phyloP scores from a whole-genome alignment of 2,113 vertebrate species.

The Trematocara stigmaticum region DNA sequence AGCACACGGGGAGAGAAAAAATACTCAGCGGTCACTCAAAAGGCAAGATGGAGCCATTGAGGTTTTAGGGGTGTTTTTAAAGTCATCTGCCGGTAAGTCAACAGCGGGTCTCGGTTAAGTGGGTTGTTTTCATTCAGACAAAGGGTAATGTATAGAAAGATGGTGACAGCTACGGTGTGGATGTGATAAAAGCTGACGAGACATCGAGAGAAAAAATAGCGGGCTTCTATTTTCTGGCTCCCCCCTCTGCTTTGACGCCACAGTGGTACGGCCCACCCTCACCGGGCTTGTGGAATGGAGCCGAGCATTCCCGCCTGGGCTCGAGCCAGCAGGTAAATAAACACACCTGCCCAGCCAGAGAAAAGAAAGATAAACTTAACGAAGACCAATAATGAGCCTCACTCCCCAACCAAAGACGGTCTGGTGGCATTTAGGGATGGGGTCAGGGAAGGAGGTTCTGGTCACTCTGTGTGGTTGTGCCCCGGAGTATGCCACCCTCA shows the following conservation, averaged over 20 bases:
- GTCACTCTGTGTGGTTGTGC: not conserved
- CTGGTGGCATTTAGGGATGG: not conserved
- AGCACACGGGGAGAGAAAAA: conserved; percentile 22
- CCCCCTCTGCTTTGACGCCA: not conserved
- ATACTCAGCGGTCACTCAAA: conserved; percentile 70
- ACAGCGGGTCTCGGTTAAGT: rapidly evolving
- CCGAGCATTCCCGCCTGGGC: conserved; percentile 20
- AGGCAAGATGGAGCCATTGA: not conserved
- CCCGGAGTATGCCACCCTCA: not conserved
- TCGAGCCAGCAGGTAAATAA: conserved; percentile 27
- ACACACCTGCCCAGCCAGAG: conserved; percentile 3
- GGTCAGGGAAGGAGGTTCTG: too few species aligned
- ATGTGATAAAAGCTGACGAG: not conserved
- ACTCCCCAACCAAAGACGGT: not conserved
- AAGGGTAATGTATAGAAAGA: rapidly evolving
- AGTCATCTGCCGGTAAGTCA: not conserved
- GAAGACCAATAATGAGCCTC: not conserved
- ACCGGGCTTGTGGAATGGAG: conserved; percentile 31
- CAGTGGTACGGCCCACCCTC: conserved; percentile 60
- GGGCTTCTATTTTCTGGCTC: not conserved
- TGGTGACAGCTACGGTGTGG: rapidly evolving
- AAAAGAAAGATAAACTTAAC: not conserved
- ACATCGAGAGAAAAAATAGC: not conserved
- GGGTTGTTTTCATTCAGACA: rapidly evolving
- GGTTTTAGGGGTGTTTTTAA: not conserved